Conservation (phyloP, 1,140 invertebrate species). For the Drosophila obscura region DNA sequence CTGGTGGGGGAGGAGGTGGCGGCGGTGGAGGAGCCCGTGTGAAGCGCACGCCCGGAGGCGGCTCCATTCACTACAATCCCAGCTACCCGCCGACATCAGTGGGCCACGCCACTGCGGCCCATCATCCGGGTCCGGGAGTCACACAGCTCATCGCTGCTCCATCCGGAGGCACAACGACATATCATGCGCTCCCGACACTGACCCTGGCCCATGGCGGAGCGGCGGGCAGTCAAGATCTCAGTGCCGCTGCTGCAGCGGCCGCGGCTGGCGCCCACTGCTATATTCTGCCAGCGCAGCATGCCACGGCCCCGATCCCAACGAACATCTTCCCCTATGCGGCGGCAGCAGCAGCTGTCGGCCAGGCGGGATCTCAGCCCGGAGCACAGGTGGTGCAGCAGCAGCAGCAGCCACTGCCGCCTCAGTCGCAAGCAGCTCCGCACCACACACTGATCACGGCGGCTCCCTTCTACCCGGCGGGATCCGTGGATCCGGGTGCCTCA, state of each 20-base stretch:
- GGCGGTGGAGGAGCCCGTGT: constrained; percentile 59
- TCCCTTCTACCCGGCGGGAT: constrained; percentile 66
- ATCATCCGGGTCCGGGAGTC: constrained; percentile 62
- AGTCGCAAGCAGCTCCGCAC: constrained; percentile 49
- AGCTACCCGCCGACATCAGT: constrained; percentile 56
- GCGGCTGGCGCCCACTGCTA: constrained; percentile 69
- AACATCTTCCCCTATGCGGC: constrained; percentile 80
- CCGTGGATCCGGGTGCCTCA: constrained; percentile 47
- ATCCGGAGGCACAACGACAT: constrained; percentile 70
- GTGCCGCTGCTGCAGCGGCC: constrained; percentile 55
- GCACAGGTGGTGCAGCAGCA: constrained; percentile 48
- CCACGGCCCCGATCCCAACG: constrained; percentile 76
- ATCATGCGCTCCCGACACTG: constrained; percentile 81
- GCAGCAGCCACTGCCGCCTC: constrained; percentile 30
- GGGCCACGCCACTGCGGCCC: constrained; percentile 35
- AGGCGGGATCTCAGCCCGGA: constrained; percentile 44
- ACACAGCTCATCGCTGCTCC: constrained; percentile 56
- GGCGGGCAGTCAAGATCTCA: constrained; percentile 69
- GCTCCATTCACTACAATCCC: constrained; percentile 72
- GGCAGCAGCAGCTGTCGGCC: constrained; percentile 45
- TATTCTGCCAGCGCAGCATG: constrained; percentile 77
- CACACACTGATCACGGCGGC: constrained; percentile 73
- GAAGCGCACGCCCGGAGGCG: constrained; percentile 71
- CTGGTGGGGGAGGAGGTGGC: constrained; percentile 16
- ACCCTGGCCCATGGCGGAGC: constrained; percentile 72